Evolutionary conservation across 2,888 invertebrate species (phyloP).

Genomic region (Dryococelus australis): DNA sequence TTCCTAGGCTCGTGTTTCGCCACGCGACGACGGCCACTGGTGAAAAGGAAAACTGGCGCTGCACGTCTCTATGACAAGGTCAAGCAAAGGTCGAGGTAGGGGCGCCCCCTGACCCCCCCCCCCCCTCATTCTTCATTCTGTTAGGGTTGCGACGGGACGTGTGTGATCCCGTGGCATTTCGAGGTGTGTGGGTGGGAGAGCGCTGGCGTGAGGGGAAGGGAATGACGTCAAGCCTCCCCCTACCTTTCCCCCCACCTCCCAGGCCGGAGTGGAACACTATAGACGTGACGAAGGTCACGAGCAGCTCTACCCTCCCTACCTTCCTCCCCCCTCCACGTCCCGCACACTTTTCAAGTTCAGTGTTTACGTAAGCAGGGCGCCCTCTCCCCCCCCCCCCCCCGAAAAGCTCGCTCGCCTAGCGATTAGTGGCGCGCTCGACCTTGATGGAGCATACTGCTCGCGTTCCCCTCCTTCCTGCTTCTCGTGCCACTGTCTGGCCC

Average conservation of each 20-base stretch:
- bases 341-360: not conserved
- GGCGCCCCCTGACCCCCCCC: not conserved
- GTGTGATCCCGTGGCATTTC: slow-evolving; percentile 9
- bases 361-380: not conserved
- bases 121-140: too few species aligned
- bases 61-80: not conserved
- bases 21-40: not conserved
- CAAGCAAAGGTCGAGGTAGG: not conserved
- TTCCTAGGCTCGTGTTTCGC: not conserved
- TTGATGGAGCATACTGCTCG: not conserved
- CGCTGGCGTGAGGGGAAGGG: not conserved
- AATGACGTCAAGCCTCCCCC: not conserved
- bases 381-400: not conserved
- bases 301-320: not conserved
- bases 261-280: too few species aligned
- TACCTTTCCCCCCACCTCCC: not conserved
- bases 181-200: not conserved
- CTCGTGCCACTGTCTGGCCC: not conserved
- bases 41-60: not conserved
- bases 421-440: not conserved
- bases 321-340: not conserved
- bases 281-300: not conserved
- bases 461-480: not conserved
- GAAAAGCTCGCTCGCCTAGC: not conserved
- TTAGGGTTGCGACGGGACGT: too few species aligned